Percentiles rank a stretch among this genome's conserved stretches.
These are phyloP conservation scores for Anthopleura xanthogrammica DNA, from an alignment of 92 coral and sea anemone species.

Conservation along the genomic window DNA sequence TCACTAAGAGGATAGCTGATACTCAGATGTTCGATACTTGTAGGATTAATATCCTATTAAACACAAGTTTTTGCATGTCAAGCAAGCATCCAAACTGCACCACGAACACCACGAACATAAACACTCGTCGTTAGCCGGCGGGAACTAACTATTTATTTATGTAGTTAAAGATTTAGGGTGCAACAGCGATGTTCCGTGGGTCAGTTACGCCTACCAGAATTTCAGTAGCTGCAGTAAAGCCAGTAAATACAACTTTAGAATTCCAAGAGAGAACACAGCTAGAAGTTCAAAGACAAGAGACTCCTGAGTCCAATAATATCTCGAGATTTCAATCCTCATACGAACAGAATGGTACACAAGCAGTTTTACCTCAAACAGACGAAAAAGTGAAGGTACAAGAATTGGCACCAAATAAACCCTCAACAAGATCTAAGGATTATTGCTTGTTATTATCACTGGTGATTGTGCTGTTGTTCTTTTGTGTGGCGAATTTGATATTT, in stretches of 20 bases:
- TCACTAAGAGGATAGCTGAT: slow-evolving; percentile 9
- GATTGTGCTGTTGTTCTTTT: not conserved
- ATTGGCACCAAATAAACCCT: not conserved
- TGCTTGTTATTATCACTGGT: not conserved
- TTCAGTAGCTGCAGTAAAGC: not conserved
- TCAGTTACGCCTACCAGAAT: slow-evolving; percentile 8
- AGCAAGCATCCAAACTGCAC: not conserved
- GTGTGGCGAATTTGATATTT: slow-evolving; percentile 2
- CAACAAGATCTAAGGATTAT: not conserved
- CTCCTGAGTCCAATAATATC: not conserved
- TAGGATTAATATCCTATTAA: not conserved
- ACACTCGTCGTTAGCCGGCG: not conserved
- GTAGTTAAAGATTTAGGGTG: not conserved
- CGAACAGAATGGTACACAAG: not conserved
- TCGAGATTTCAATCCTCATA: not conserved
- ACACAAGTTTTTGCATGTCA: slow-evolving; percentile 10
- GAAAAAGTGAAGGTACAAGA: not conserved
- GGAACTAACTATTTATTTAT: not conserved
- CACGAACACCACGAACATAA: too few relatives aligned
- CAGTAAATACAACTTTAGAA: not conserved
- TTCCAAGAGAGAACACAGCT: not conserved
- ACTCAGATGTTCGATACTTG: not conserved
- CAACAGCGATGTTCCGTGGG: not conserved
- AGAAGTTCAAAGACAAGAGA: not conserved
- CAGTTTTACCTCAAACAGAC: not conserved